These are phyloP conservation scores for Pangasius mekongensis DNA, from an alignment of 2,797 vertebrate species.

Conservation along the genomic window DNA sequence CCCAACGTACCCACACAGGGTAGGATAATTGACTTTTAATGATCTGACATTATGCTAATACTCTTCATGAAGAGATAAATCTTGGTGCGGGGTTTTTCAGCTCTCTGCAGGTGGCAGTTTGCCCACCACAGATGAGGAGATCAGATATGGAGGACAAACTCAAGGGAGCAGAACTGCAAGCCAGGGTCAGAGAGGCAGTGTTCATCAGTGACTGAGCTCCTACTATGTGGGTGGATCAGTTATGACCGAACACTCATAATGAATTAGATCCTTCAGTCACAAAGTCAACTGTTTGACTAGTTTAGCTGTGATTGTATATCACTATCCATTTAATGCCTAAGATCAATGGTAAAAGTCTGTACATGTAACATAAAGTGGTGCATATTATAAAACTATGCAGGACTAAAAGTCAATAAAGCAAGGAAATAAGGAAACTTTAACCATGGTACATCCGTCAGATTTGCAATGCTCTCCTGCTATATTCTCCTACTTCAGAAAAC, in stretches of 20 bases:
- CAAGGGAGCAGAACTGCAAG: constrained; percentile 29
- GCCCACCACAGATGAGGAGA: constrained; percentile 60
- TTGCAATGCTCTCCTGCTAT: constrained; percentile 23
- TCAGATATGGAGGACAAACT: constrained; percentile 50
- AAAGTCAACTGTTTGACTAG: background rate
- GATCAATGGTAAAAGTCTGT: background rate
- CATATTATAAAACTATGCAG: background rate
- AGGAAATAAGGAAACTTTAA: background rate
- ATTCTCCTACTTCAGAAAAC: constrained; percentile 36
- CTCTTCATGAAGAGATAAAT: constrained; percentile 72
- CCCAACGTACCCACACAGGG: constrained; percentile 47
- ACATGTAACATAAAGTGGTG: background rate
- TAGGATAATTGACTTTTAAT: constrained; percentile 80
- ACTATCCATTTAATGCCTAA: background rate
- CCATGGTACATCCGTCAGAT: constrained; percentile 23
- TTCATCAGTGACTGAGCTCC: constrained; percentile 24
- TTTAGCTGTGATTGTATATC: constrained; percentile 12
- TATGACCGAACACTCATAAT: constrained; percentile 33
- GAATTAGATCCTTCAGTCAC: constrained; percentile 26
- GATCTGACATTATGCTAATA: constrained; percentile 81
- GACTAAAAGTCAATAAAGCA: constrained; percentile 11
- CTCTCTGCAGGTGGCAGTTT: constrained; percentile 63
- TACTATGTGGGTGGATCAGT: constrained; percentile 36
- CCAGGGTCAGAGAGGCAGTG: constrained; percentile 52
- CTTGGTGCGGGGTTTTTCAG: constrained; percentile 66